These are phyloP conservation scores for Pimpla rufipes DNA, from an alignment of 2,888 invertebrate genomes.

Conservation along the genomic window DNA sequence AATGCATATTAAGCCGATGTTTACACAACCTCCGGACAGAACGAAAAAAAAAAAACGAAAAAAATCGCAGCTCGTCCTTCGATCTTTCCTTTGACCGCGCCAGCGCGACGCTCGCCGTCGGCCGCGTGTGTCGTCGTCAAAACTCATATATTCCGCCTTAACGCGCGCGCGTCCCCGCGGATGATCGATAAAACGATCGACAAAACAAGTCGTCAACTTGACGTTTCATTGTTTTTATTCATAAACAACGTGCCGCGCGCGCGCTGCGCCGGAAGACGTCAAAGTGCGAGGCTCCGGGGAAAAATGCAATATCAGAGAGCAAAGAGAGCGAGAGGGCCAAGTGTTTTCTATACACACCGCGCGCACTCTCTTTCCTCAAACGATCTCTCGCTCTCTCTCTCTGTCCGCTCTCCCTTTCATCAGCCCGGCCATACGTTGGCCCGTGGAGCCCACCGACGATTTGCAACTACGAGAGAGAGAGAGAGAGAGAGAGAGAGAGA, in stretches of 20 bases:
- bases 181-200: neutral
- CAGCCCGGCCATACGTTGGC: constrained; percentile 15
- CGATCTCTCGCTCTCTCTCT: constrained; percentile 10
- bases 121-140: too few species aligned
- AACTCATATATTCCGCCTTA: too few species aligned
- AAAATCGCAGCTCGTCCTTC: too few species aligned
- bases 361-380: neutral
- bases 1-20: too few species aligned
- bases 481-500: too few species aligned
- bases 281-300: neutral
- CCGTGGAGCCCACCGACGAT: neutral
- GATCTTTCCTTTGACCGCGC: too few species aligned
- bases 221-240: neutral
- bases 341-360: neutral
- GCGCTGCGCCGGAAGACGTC: neutral
- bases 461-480: constrained; percentile 26
- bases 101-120: too few species aligned
- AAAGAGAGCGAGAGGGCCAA: neutral
- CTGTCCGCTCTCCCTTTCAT: constrained; percentile 13
- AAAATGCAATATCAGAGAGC: constrained; percentile 41
- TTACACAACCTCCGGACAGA: too few species aligned
- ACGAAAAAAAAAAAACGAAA: too few species aligned
- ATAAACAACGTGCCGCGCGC: neutral
- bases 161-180: too few species aligned
- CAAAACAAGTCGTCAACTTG: neutral